Conservation (phyloP, 2,113 vertebrate genomes). For the Chloropsis hardwickii region DNA sequence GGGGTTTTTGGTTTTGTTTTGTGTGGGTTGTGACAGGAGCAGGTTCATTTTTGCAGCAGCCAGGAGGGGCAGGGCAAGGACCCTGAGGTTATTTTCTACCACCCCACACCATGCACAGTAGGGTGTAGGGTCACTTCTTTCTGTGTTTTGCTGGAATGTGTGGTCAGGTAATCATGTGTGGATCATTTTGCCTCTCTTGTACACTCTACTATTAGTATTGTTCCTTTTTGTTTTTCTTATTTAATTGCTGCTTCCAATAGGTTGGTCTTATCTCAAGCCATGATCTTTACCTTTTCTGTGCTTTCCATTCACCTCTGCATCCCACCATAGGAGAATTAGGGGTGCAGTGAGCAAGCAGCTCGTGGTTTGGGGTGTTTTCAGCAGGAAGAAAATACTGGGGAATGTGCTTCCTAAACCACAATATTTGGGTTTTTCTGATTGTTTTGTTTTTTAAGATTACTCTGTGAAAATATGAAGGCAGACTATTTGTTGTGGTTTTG, state of each 20-base stretch:
- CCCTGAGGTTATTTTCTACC: neutral
- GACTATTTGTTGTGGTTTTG: neutral
- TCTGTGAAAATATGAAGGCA: neutral
- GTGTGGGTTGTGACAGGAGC: neutral
- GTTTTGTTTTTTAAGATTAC: neutral
- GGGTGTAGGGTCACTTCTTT: neutral
- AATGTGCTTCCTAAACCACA: neutral
- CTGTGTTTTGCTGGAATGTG: neutral
- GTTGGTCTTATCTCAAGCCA: neutral
- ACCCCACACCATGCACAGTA: neutral
- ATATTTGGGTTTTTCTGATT: neutral
- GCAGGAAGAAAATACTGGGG: neutral
- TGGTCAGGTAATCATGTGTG: neutral
- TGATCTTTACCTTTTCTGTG: neutral
- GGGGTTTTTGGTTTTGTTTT: fast-evolving
- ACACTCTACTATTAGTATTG: neutral
- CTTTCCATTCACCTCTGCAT: neutral
- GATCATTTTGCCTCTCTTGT: fast-evolving
- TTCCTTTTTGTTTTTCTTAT: fast-evolving
- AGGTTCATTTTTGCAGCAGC: neutral
- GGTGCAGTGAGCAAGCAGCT: neutral
- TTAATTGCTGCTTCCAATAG: neutral
- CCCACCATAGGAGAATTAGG: too few relatives aligned
- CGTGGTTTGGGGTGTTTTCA: neutral
- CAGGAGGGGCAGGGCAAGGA: neutral